Conservation (phyloP, 2,113 vertebrate species). For the Maylandia zebra region DNA sequence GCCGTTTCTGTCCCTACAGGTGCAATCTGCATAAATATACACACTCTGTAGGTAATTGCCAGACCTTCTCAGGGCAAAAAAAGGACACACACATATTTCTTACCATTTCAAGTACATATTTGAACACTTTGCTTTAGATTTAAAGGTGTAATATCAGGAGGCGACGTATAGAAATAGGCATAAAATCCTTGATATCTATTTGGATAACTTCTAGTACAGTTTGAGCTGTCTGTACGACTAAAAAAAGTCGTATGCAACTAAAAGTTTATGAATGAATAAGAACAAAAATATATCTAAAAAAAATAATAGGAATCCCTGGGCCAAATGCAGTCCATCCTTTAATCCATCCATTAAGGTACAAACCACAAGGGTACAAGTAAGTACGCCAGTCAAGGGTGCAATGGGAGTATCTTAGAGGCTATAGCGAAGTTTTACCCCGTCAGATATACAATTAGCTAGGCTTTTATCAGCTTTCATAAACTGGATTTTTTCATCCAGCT, state of each 20-base stretch:
- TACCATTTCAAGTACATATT: neutral
- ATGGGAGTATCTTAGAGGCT: neutral
- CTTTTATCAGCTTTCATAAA: neutral
- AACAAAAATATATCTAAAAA: neutral
- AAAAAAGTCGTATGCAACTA: neutral
- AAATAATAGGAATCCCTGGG: fast-evolving
- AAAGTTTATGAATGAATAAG: neutral
- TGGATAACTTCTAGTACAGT: neutral
- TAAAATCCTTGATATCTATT: neutral
- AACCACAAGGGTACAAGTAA: neutral
- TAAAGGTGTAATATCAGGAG: neutral
- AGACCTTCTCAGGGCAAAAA: neutral
- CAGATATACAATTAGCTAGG: neutral
- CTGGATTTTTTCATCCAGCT: neutral
- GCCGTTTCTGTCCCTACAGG: neutral
- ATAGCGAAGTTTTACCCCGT: fast-evolving
- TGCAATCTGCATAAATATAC: neutral
- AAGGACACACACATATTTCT: neutral
- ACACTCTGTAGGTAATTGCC: neutral
- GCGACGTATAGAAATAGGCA: fast-evolving
- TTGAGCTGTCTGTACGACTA: neutral
- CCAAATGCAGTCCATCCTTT: neutral
- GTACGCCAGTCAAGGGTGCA: neutral
- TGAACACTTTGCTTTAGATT: neutral
- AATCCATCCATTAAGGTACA: neutral